phyloP scores from a whole-genome alignment of 2,113 vertebrate species.

The Sinocyclocheilus rhinocerous region DNA sequence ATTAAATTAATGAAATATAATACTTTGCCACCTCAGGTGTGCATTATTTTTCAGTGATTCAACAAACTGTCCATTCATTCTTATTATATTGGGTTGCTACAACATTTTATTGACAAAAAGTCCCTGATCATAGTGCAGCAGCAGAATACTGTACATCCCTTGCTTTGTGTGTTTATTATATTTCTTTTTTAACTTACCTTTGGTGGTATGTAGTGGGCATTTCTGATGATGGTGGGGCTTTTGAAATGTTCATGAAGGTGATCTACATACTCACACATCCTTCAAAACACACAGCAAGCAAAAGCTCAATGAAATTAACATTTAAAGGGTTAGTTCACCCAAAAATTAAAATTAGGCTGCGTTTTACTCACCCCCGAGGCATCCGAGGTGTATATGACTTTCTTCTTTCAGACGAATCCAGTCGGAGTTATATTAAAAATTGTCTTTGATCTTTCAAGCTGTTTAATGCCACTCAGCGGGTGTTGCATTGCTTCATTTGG shows the following conservation, averaged over 20 bases:
- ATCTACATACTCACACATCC: constrained; percentile 87
- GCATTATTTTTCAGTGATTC: neutral
- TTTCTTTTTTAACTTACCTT: constrained; percentile 64
- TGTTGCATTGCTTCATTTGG: too few species aligned
- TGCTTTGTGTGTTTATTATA: too few species aligned
- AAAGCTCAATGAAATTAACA: neutral
- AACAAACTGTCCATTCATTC: too few species aligned
- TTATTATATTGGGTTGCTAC: too few species aligned
- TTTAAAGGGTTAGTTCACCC: too few species aligned
- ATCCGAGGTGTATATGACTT: too few species aligned
- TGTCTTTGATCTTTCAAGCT: too few species aligned
- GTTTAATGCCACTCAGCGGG: too few species aligned
- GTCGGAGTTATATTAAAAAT: too few species aligned
- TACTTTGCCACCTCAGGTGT: neutral
- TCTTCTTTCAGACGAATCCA: too few species aligned
- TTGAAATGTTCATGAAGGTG: constrained; percentile 86
- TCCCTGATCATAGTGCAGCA: neutral
- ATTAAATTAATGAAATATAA: neutral
- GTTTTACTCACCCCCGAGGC: too few species aligned
- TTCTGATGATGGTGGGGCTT: constrained; percentile 76
- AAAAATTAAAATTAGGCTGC: too few species aligned
- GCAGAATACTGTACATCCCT: neutral
- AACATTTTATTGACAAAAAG: neutral
- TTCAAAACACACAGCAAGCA: constrained; percentile 57
- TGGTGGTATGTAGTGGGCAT: constrained; percentile 81